Conservation (phyloP, 2,113 vertebrate genomes). For the Mustela nigripes region DNA sequence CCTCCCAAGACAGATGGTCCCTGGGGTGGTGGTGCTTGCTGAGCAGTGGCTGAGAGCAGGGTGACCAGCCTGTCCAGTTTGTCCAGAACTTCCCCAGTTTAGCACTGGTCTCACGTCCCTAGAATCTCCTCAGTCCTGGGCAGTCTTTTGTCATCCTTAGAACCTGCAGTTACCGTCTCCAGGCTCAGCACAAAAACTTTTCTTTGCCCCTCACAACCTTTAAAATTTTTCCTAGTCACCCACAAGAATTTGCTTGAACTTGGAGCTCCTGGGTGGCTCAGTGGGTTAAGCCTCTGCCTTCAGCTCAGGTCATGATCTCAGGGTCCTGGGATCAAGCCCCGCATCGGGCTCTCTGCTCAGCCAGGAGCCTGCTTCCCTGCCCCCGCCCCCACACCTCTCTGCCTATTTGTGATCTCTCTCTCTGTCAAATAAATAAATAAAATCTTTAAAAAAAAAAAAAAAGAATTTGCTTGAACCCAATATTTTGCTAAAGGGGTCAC, state of each 20-base stretch:
- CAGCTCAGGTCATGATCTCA: no score
- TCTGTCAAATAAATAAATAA: no score
- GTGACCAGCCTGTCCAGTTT: not conserved
- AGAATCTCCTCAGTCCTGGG: not conserved
- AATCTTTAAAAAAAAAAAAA: no score
- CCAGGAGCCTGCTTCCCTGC: no score
- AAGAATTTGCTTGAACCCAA: constrained; percentile 39
- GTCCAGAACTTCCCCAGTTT: not conserved
- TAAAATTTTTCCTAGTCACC: constrained; percentile 64
- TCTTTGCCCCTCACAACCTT: not conserved
- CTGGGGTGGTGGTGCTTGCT: not conserved
- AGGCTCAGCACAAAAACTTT: not conserved
- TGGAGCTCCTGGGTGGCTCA: no score
- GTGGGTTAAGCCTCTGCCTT: no score
- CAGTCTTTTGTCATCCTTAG: not conserved
- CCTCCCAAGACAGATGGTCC: not conserved
- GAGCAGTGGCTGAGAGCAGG: not conserved
- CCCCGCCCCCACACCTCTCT: no score
- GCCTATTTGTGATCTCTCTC: no score
- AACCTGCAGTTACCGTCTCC: not conserved
- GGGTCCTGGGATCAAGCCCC: no score
- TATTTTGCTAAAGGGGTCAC: constrained; percentile 64
- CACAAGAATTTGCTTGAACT: constrained; percentile 30
- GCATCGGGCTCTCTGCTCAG: no score
- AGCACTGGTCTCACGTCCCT: not conserved